Conservation (phyloP, 2,888 invertebrate genomes). For the Rhagonycha lutea region DNA sequence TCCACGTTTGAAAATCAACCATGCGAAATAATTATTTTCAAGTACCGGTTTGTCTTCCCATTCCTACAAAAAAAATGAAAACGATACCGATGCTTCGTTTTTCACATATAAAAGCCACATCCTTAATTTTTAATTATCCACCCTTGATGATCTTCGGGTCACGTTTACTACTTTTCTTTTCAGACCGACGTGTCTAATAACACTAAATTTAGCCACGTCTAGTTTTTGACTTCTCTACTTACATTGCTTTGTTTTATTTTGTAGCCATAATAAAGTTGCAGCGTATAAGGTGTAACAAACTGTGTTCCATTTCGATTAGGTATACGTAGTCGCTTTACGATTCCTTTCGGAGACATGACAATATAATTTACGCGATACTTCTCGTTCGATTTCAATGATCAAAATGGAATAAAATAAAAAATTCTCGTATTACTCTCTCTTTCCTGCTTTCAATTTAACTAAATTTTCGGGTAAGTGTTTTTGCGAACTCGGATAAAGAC, state of each 20-base stretch:
- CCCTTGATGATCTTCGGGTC: not conserved
- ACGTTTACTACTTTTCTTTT: not conserved
- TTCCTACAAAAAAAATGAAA: not conserved
- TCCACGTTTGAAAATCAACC: not conserved
- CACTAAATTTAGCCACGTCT: conserved; percentile 8
- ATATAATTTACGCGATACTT: conserved; percentile 17
- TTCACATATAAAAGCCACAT: not conserved
- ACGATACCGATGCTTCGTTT: not conserved
- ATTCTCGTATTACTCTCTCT: not conserved
- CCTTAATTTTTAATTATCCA: not conserved
- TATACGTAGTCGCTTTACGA: conserved; percentile 8
- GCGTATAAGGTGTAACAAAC: conserved; percentile 16
- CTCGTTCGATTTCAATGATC: conserved; percentile 10
- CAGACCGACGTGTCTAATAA: not conserved
- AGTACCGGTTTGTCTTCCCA: not conserved
- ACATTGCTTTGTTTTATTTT: conserved; percentile 17
- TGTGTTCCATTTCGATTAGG: conserved; percentile 12
- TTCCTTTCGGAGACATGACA: conserved; percentile 18
- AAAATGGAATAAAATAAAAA: conserved; percentile 7
- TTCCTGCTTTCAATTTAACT: not conserved
- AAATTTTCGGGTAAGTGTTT: not conserved
- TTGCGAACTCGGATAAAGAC: not conserved
- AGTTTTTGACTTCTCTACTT: conserved; percentile 10
- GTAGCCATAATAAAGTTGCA: conserved; percentile 9
- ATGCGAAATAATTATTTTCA: not conserved